Conservation (phyloP, 1,140 invertebrate species). For the Trichonephila inaurata region DNA sequence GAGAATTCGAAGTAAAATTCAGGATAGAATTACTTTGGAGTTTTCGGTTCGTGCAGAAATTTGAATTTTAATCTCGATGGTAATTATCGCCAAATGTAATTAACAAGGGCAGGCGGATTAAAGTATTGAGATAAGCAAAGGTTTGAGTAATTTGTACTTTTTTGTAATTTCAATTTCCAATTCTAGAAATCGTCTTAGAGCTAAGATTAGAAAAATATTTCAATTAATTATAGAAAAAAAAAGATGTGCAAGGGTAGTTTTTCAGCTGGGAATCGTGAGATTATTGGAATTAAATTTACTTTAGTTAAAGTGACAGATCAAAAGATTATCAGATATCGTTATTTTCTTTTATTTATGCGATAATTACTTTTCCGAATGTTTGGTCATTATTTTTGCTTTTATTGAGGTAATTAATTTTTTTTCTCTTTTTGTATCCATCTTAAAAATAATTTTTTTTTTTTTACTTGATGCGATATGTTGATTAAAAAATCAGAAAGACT, state of each 20-base stretch:
- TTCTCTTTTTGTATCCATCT: too few relatives aligned
- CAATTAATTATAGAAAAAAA: neutral
- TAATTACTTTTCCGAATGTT: too few relatives aligned
- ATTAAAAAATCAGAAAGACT: too few relatives aligned
- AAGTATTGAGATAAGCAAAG: neutral
- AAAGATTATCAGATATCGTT: too few relatives aligned
- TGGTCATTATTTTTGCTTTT: too few relatives aligned
- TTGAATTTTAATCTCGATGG: slow-evolving; percentile 22
- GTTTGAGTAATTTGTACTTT: neutral
- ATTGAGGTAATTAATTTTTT: too few relatives aligned
- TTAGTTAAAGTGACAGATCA: too few relatives aligned
- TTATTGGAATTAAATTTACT: neutral
- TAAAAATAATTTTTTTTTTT: too few relatives aligned
- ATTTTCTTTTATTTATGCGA: too few relatives aligned
- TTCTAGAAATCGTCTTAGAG: neutral
- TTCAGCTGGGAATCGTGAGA: neutral
- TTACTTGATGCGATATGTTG: too few relatives aligned
- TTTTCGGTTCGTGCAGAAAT: neutral
- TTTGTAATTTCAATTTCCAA: neutral
- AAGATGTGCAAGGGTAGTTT: neutral
- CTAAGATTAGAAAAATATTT: neutral
- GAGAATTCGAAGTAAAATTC: slow-evolving; percentile 26
- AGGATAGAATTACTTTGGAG: neutral
- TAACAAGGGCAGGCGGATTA: slow-evolving; percentile 1
- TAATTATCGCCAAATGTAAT: slow-evolving; percentile 28